Percentiles rank a stretch among this genome's conserved stretches.
These are phyloP conservation scores for Pinctada fucata DNA, from an alignment of 2,888 invertebrate species.

Conservation along the genomic window DNA sequence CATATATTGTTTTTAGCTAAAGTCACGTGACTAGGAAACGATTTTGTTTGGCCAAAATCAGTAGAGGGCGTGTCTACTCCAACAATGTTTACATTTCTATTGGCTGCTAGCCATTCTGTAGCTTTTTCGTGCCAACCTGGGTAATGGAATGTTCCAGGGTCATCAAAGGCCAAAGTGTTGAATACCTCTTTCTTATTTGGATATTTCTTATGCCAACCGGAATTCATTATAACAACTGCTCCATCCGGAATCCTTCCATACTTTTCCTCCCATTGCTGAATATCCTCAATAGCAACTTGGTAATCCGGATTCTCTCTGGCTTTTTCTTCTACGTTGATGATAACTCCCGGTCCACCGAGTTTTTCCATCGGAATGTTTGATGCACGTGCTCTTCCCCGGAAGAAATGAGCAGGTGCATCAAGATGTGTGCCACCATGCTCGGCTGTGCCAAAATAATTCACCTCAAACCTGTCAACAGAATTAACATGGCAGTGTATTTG, in stretches of 20 bases:
- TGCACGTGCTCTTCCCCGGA: constrained; percentile 77
- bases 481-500: too few relatives aligned
- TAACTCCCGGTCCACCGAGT: constrained; percentile 76
- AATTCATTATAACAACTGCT: constrained; percentile 77
- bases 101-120: constrained; percentile 81
- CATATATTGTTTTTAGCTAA: constrained; percentile 78
- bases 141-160: constrained; percentile 60
- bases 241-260: constrained; percentile 76
- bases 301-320: constrained; percentile 52
- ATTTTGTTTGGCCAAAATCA: constrained; percentile 80
- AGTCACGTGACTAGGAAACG: constrained; percentile 79
- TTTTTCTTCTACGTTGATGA: constrained; percentile 61
- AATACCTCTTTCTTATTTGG: constrained; percentile 61
- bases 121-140: constrained; percentile 80
- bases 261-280: constrained; percentile 76
- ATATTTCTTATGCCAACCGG: constrained; percentile 75
- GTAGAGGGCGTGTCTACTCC: constrained; percentile 84
- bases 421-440: constrained; percentile 84
- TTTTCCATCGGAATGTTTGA: constrained; percentile 79
- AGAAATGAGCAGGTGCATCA: constrained; percentile 82
- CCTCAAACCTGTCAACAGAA: constrained; percentile 75
- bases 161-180: constrained; percentile 43
- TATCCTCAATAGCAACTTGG: constrained; percentile 71
- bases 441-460: constrained; percentile 79
- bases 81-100: constrained; percentile 79